Evolutionary conservation across 2,888 invertebrate species (phyloP).

Genomic region (Heteromyza rotundicornis): DNA sequence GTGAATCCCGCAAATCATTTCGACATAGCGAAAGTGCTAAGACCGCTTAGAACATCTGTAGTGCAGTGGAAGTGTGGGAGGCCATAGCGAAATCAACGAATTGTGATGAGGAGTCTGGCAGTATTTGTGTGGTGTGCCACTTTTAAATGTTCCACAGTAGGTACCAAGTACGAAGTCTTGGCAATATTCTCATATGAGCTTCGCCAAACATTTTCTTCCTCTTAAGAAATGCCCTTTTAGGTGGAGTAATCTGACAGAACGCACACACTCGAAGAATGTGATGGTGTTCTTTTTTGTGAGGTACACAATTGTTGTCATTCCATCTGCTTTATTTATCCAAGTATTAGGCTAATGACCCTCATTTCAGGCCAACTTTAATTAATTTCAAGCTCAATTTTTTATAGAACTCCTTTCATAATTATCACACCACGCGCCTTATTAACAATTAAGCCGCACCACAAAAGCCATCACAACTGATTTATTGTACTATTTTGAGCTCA

Average conservation of each 20-base stretch:
- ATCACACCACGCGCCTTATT: too few species aligned
- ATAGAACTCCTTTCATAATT: not conserved
- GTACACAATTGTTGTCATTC: too few species aligned
- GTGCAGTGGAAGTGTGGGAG: too few species aligned
- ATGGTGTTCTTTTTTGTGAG: too few species aligned
- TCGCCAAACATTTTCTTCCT: not conserved
- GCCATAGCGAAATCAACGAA: too few species aligned
- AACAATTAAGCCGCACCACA: not conserved
- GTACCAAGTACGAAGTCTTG: too few species aligned
- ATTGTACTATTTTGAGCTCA: not conserved
- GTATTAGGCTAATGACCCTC: not conserved
- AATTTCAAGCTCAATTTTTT: not conserved
- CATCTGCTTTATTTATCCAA: too few species aligned
- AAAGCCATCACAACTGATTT: not conserved
- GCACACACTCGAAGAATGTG: too few species aligned
- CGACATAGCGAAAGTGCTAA: slow-evolving; percentile 41
- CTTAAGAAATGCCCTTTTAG: too few species aligned
- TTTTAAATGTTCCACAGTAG: not conserved
- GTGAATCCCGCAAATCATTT: slow-evolving; percentile 42
- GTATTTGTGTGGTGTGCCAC: not conserved
- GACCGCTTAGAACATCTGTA: slow-evolving; percentile 14
- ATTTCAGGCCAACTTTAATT: not conserved
- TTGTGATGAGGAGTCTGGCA: too few species aligned
- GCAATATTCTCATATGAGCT: not conserved
- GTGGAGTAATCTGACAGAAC: too few species aligned